Base-by-base conservation (phyloP, 2,888 invertebrate species). In the Drosophila birchii region DNA sequence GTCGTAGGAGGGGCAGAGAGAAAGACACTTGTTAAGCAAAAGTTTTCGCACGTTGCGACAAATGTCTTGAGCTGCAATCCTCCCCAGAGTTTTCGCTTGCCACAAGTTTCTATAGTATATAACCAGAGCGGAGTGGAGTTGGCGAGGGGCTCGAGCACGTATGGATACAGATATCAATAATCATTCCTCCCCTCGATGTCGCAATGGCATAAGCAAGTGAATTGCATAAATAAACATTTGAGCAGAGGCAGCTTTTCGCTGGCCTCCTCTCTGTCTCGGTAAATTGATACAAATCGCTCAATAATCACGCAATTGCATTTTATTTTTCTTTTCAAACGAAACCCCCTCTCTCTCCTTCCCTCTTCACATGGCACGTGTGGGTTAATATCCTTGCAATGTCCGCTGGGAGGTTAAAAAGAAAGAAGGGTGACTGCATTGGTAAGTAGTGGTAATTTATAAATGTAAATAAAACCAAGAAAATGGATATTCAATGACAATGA, bases 261-360 rank as follows among this genome's bases (percentile, higher is more conserved):
- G 51, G 55, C 29, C 57, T 41, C 32, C 32, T 47, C 36, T 36
- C 5, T 11, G n/a, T 18, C 68, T 55, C 60, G 78, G 88, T 82
- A 88, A 91, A 91, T 91, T 91, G 90, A 91, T 91, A 91, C 90
- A 91, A 91, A 91, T 91, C 81, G 90, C 85, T 88, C 90, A 90
- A 91, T 91, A 91, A 91, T 90, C 90, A 91, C 91, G 89, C 82
- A 85, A 90, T 91, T 90, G 86, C 85, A 89, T 89, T 91, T 90
- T 89, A 88, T 91, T 45, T 45, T 88, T 86, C 85, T 29, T 64
- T 64, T 32, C 47, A 14, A 29, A 5, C n/a, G 49, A 41, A 41
- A 36, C 6, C n/a, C n/a, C n/a, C n/a, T n/a, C n/a, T n/a, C n/a
- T 18, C 9, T 0, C 3, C 38, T 1, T 9, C n/a, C 9, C 20